Base-by-base conservation (phyloP, 1,140 invertebrate genomes). In the Chelonus insularis region DNA sequence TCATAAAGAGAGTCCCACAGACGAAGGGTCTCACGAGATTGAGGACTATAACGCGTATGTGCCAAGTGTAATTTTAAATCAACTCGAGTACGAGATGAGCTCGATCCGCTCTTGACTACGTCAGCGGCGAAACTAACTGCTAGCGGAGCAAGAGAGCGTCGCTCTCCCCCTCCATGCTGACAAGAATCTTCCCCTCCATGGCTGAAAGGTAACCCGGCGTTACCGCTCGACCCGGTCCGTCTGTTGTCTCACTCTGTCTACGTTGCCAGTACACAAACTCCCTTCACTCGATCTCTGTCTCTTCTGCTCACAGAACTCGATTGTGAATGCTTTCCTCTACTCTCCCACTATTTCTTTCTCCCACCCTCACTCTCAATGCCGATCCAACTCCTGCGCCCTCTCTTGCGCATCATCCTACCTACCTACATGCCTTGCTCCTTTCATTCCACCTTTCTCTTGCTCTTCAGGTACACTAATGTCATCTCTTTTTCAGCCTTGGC, bases 71-170 rank as follows among this genome's bases (percentile, higher is more conserved):
- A 41, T 56, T 50, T 16, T 50, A 21, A 21, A 36, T 58, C 9
- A 9, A 43, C 7, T 45, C 18, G 45, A 54, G 20, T 29, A 68
- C 65, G 66, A 68, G 56, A 61, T 62, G 60, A 66, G 65, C 64
- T 64, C 71, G 70, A 72, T 70, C 67, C 69, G 63, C 72, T 70
- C 66, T 61, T 66, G 65, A 70, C 72, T 71, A 67, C 71, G 74
- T 75, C 76, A 73, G 69, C 76, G 74, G 71, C 68, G 72, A 73
- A 76, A 78, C 76, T 78, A 72, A 77, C 68, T 66, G 63, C 68
- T 68, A 69, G 32, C 65, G 73, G 73, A 68, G 63, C 68, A 64
- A 69, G 70, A 72, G 74, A 73, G 77, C 72, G 71, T 75, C 74
- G 58, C 62, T 63, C 65, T 68, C 74, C 75, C 60, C 64, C 63